Evolutionary conservation across 2,888 invertebrate species (phyloP), one percentile per base, ranked within the genome.

Genomic region (Torymus texanus): DNA sequence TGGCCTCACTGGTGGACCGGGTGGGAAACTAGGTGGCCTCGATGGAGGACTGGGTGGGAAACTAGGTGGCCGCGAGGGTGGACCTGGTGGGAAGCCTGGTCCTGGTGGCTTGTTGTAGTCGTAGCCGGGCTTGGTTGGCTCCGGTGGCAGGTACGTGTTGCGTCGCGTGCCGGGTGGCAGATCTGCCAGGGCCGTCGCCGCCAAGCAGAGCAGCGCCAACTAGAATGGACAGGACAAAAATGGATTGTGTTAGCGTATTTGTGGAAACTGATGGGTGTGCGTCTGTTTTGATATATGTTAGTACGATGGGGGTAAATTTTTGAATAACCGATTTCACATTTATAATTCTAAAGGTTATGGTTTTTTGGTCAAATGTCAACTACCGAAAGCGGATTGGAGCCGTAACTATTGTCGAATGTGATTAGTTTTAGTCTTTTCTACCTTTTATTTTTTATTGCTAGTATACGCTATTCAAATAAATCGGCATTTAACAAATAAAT

Each of bases 91-190:
- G 0, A 93, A 92, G 90, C 94, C 94, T 0, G 94, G 93, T 79
- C 93, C 91, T 11, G 89, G 83, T 2, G 96, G 96, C 62, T 92
- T 92, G n/a, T 93, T 92, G 89, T 96, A 96, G 84, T 92, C 92
- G 90, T 96, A 96, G 51, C 90, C 85, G 41, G 41, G 41, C 78
- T 88, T 90, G 84, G 94, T 94, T 86, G 92, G 93, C 53, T 94
- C 92, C 3, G 93, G 93, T 21, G 96, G 96, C 73, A 96, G 92
- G 91, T 96, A 96, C 76, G 94, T 94, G 88, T 95, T 94, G 41
- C 88, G 87, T 71, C 88, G 84, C 81, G 94, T 93, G 14, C 94
- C 94, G 1, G 94, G 93, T 63, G 92, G 91, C 72, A 93, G 92
- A 84, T 93, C 91, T 82, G 92, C 92, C 82, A 92, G 86, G 21